Evolutionary conservation across 2,113 vertebrate species (phyloP), one percentile per base, ranked within the genome.

Genomic region (Patagioenas fasciata): DNA sequence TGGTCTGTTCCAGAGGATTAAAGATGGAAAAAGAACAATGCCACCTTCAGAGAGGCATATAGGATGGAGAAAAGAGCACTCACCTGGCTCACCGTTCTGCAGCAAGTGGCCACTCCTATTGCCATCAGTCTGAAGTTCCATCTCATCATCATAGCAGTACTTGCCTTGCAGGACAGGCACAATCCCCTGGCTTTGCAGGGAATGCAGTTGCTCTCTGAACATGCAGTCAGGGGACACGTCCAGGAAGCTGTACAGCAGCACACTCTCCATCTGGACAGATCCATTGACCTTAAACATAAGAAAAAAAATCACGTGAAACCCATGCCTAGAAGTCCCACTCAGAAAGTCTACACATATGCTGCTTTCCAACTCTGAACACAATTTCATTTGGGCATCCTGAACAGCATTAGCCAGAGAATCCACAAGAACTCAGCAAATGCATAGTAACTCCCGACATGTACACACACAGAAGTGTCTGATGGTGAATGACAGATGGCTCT

Each of bases 81-180:
- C 54, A 98, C 98, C 97, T 71, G 11, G 34, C 21, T 83, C 91
- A 8, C n/a, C 84, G 0, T 50, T 75, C 29, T 15, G 36, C 5
- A 85, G 36, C 5, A 85, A 5, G 60, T 31, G 86, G 66, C 97
- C 97, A 0, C 86, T 70, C 9, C 75, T 93, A 71, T 95, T 98
- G 66, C 98, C 98, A 0, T 98, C 98, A 0, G 97, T 98, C 95
- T 98, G 98, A 20, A 98, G 97, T 20, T 98, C 97, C 1, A 80
- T 54, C 0, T 97, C 38, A 1, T 90, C 79, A 1, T 77, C 80
- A 2, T 12, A 32, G 18, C 2, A 23, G 13, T 3, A 18, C 15
- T 7, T 13, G 12, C 3, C 4, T 15, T 6, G 4, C 11, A 12
- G 2, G 3, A 13, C 13, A 21, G 31, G 1, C 23, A 31, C 0